Conservation (phyloP, 1,140 invertebrate genomes). For the Micrasema minimum region DNA sequence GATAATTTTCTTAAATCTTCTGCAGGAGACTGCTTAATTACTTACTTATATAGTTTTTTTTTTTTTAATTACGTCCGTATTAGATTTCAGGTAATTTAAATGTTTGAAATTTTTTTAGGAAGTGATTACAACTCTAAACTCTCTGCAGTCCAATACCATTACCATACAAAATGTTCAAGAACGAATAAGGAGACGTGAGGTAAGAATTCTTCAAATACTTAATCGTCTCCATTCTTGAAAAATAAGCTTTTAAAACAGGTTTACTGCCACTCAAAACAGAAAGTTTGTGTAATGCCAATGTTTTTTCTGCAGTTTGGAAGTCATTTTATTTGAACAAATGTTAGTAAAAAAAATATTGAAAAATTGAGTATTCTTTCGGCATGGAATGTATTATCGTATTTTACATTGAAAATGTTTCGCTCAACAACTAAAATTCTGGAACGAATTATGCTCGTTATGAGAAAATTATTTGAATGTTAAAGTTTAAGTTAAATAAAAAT, state of each 20-base stretch:
- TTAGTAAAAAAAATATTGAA: background rate
- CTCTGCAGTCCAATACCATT: slow-evolving; percentile 28
- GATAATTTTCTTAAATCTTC: too few relatives aligned
- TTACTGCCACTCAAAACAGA: background rate
- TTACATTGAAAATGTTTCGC: too few relatives aligned
- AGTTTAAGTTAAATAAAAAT: too few relatives aligned
- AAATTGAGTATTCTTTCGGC: background rate
- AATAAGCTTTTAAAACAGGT: background rate
- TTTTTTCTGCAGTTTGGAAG: background rate
- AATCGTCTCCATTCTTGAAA: background rate
- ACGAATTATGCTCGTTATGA: too few relatives aligned
- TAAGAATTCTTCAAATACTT: slow-evolving; percentile 10
- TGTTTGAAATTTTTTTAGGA: slow-evolving; percentile 29
- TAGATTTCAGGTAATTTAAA: too few relatives aligned
- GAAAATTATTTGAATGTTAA: too few relatives aligned
- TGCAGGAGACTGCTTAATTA: too few relatives aligned
- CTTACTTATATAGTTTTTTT: too few relatives aligned
- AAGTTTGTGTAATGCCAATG: background rate
- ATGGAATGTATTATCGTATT: too few relatives aligned
- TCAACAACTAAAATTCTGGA: too few relatives aligned
- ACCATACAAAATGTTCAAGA: slow-evolving; percentile 26
- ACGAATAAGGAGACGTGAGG: slow-evolving; percentile 13
- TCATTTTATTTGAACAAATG: background rate
- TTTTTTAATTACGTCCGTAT: too few relatives aligned
- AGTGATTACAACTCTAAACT: slow-evolving; percentile 40